phyloP scores from a whole-genome alignment of 2,888 invertebrate genomes.

The Pammene aurita region DNA sequence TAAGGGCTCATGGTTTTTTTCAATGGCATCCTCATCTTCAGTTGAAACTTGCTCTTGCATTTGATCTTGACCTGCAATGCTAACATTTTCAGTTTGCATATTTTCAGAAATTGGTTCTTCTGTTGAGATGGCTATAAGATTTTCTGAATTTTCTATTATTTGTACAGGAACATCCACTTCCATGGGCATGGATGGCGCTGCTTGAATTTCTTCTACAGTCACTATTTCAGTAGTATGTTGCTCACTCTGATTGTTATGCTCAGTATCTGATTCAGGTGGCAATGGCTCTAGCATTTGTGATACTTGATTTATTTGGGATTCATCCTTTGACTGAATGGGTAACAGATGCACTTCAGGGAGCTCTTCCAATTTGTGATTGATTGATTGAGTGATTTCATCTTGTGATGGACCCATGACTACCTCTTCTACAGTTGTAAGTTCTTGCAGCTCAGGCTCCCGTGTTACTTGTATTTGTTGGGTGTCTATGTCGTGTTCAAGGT shows the following conservation, averaged over 20 bases:
- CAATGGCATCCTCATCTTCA: constrained; percentile 12
- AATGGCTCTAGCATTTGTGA: constrained; percentile 26
- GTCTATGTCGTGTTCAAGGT: constrained; percentile 53
- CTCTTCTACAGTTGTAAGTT: constrained; percentile 46
- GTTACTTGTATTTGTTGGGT: constrained; percentile 51
- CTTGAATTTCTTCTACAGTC: constrained; percentile 44
- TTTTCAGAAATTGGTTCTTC: constrained; percentile 40
- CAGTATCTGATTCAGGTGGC: constrained; percentile 7
- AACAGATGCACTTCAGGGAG: constrained; percentile 57
- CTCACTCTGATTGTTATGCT: constrained; percentile 40
- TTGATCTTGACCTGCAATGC: not conserved
- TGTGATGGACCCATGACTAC: constrained; percentile 46
- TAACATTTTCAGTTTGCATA: constrained; percentile 33
- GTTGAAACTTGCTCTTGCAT: constrained; percentile 27
- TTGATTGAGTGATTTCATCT: constrained; percentile 45
- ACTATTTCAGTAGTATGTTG: constrained; percentile 39
- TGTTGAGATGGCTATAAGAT: constrained; percentile 23
- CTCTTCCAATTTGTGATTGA: constrained; percentile 50
- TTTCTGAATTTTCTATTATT: constrained; percentile 38
- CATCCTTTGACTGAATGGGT: constrained; percentile 45
- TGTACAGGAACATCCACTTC: constrained; percentile 38
- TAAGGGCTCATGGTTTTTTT: constrained; percentile 14
- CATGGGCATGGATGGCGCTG: constrained; percentile 39
- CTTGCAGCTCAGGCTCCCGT: constrained; percentile 49
- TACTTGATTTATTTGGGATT: constrained; percentile 36